Evolutionary conservation across 2,888 invertebrate genomes (phyloP), one percentile per base, ranked within the genome.

Genomic region (Podabrus alpinus): DNA sequence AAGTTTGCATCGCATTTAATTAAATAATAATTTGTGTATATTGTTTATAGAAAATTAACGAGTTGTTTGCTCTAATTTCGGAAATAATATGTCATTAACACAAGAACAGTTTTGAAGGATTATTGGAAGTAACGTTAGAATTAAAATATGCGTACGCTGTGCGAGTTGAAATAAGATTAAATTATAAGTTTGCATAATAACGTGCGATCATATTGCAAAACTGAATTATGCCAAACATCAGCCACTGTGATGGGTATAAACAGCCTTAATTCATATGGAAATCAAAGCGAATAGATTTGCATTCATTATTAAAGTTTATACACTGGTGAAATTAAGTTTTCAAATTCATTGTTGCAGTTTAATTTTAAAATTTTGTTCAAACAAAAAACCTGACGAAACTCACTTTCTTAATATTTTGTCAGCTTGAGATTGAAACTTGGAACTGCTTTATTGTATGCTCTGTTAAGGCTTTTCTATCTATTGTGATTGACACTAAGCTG

Each of bases 201-300:
- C 73, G 71, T 69, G 21, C 73, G 76, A 76, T 73, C 73, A 71
- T 73, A 76, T 73, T 73, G 76, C 73, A 70, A 76, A 73, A 76
- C 73, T 68, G 76, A 76, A 73, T 76, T 76, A 76, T 76, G 71
- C 76, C 76, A 76, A 76, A 76, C 76, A 76, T 76, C 76, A 76
- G 76, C 73, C 71, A 68, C 76, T 71, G 68, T 76, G 76, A 73
- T 76, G 76, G 74, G 66, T 74, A 74, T 73, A 76, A 76, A 76
- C 76, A 76, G 71, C 71, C 73, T 69, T 76, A 76, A 76, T 76
- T 76, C 76, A 74, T 76, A 76, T 76, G 76, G 74, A 76, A 76
- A 76, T 74, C 76, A 72, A 72, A 74, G 69, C 66, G 76, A 74
- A 76, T 76, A 66, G 73, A 76, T 74, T 76, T 76, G 73, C 76